Evolutionary conservation across 2,113 vertebrate genomes (phyloP), one percentile per base, ranked within the genome.

Genomic region (Anarhynchus alexandrinus): DNA sequence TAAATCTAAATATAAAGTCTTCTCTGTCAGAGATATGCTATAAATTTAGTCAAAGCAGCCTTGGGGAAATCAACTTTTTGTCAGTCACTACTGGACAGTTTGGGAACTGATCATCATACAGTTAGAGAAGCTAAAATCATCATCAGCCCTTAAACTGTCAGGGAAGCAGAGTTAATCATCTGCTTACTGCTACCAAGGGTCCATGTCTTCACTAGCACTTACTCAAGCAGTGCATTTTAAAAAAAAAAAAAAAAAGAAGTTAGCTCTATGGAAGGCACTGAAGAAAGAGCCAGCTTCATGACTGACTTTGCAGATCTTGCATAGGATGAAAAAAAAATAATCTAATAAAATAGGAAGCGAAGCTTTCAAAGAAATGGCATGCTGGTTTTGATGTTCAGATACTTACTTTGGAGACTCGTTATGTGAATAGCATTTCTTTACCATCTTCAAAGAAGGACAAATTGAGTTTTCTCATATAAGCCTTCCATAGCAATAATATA

Each of bases 21-120:
- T 15, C 49, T 36, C 61, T 82, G 82, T 76, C 69, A 76, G 74
- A 82, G 40, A 8, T 47, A 57, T 8, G 55, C 70, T 66, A 91
- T 91, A 96, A 94, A 79, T 93, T 92, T 80, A 72, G 51, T 51
- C 55, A 58, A 86, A 86, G 36, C 62, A 92, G 82, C 87, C 91
- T 94, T 88, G 67, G 73, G 86, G 83, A 97, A 98, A 96, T 96
- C 76, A 98, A 34, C 55, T 86, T 96, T 89, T 90, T 82, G 82
- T 92, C 97, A 72, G 52, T 74, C 47, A 87, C 2, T 52, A 88
- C 23, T 23, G 32, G 61, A 85, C 7, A 80, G 16, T 66, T 86
- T 88, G 66, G 90, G 67, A 94, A 27, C 61, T 94, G 86, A 86
- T 88, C 88, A 47, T 3, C 9, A 1, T 32, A 40, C 72, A 42